Base-by-base conservation (phyloP, 2,113 vertebrate species). In the Malaclemys terrapin region DNA sequence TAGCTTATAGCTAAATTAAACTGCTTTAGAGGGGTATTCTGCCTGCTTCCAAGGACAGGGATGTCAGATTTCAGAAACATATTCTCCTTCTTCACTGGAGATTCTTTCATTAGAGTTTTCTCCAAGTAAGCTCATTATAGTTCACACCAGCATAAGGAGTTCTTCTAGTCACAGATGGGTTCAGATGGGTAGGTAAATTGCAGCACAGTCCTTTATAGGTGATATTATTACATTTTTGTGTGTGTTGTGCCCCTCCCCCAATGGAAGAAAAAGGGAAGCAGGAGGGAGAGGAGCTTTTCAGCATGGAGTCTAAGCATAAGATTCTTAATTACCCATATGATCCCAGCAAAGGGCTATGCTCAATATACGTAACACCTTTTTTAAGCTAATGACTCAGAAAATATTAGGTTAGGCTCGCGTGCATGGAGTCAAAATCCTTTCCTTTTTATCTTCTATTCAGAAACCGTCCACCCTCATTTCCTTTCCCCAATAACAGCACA, bases 371-470 rank as follows among this genome's bases (percentile, higher is more conserved):
- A 89, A 50, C 0, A 5, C 1, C 45, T 53, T 35, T 38, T 69
- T 69, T n/a, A 69, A 69, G 47, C 45, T 83, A 62, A 81, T 10
- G 38, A 65, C 80, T 93, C 2, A 0, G 84, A 80, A 96, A 93
- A 82, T 87, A 76, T 90, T 91, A 93, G 16, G 42, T 84, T 59
- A 49, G 78, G 27, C 42, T 17, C 20, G 1, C 76, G 93, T 93
- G 93, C 82, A 96, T 93, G 56, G 85, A 16, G 91, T 89, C 62
- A n/a, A n/a, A 59, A 56, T 87, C 17, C 79, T 93, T 24, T 49
- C 8, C 90, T 75, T 93, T 88, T 52, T 90, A 47, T 86, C 82
- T 95, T 20, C 62, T 91, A 72, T 78, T 80, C 57, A 52, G 92
- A 93, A 87, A 50, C 57, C 72, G 57, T 85, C 84, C 3, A 78